A percentile compares a stretch with the other conserved stretches of the same genome.
Conservation (phyloP, 2,888 invertebrate species). For the Ormyrus rosae region DNA sequence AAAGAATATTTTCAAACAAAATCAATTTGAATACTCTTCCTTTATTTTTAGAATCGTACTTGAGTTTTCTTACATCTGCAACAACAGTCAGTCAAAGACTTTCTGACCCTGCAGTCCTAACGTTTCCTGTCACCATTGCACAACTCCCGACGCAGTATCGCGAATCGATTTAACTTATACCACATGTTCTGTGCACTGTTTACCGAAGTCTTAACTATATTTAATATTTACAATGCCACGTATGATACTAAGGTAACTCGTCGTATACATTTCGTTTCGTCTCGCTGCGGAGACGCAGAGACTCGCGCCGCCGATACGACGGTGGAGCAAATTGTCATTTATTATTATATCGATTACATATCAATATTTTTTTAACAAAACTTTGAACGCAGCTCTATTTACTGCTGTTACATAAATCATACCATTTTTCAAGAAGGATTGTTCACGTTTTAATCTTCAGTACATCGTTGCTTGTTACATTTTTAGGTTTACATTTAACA, state of each 20-base stretch:
- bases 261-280: constrained; percentile 70
- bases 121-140: constrained; percentile 41
- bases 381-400: constrained; percentile 6
- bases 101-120: neutral
- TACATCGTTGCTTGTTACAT: neutral
- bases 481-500: no score
- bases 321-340: constrained; percentile 36
- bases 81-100: constrained; percentile 12
- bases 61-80: no score
- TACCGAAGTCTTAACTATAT: constrained; percentile 63
- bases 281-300: constrained; percentile 40
- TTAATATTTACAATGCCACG: constrained; percentile 68
- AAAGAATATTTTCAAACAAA: no score
- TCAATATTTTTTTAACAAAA: constrained; percentile 30
- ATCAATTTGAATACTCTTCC: no score
- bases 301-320: constrained; percentile 44
- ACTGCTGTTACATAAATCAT: constrained; percentile 15
- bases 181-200: constrained; percentile 39
- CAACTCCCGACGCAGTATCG: constrained; percentile 50
- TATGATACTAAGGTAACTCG: constrained; percentile 70
- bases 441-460: neutral
- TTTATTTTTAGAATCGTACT: no score
- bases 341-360: constrained; percentile 25
- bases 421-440: constrained; percentile 39
- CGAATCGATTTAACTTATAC: constrained; percentile 49